Base-by-base conservation (phyloP, 2,888 invertebrate species). In the Unio delphinus region DNA sequence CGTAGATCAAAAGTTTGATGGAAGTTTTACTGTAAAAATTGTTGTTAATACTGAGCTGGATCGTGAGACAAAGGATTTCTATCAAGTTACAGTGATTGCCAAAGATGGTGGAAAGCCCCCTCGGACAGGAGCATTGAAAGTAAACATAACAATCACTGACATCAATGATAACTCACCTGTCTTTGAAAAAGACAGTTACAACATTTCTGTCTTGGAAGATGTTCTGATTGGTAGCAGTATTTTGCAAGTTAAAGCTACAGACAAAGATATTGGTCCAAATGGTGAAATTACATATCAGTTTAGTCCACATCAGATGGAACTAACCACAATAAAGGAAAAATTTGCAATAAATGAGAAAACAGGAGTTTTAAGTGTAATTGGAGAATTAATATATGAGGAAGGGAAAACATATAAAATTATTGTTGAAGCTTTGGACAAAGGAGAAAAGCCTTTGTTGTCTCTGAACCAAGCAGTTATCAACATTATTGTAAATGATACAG, bases 401-500 rank as follows among this genome's bases (percentile, higher is more conserved):
- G 79, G 79, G 54, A 79, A 84, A 69, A 64, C 67, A 34, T 82
- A 84, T 64, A 74, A 76, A 55, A 72, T 87, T 15, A 78, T 81
- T 57, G 83, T 86, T 11, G 83, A 84, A 65, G 86, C 85, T 6
- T 75, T 77, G 15, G 87, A 87, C 72, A 69, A 73, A 57, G 86
- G 82, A 0, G 71, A 71, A 5, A 85, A 81, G 57, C 78, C 84
- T 1, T 70, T 80, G 67, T 78, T 81, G 30, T 79, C 84, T 8
- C 70, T 64, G 67, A 78, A 56, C 55, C 80, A 81, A 60, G 82
- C 84, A 2, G 73, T 82, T 26, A 82, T 86, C 5, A 77, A 73
- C 23, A 77, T 87, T 34, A 72, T 76, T 64, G 94, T 98, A 11
- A 95, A 96, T 85, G 90, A 91, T 74, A 97, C 96, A 90, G 97